A percentile compares a stretch with the other conserved stretches of the same genome.
Evolutionary conservation across 2,888 invertebrate species (phyloP).

Genomic region (Cephalotes varians): DNA sequence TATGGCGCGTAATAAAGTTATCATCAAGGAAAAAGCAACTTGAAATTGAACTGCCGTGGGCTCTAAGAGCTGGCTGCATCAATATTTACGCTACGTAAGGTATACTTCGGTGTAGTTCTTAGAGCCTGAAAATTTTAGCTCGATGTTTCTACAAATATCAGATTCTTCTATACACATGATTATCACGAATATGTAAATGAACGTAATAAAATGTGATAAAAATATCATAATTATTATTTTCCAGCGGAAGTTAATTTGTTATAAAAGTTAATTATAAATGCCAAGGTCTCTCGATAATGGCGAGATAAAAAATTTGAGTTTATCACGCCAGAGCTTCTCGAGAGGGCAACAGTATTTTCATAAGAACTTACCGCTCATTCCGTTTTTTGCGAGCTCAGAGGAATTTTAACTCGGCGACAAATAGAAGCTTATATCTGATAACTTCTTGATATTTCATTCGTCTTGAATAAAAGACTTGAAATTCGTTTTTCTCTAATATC

Average conservation of each 20-base stretch:
- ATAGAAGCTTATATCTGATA: slow-evolving; percentile 20
- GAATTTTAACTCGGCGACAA: slow-evolving; percentile 33
- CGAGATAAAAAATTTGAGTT: slow-evolving; percentile 18
- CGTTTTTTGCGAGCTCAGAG: neutral
- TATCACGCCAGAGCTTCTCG: slow-evolving; percentile 8
- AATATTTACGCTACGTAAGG: slow-evolving; percentile 28
- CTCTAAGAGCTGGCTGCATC: slow-evolving; percentile 14
- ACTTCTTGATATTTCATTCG: slow-evolving; percentile 20
- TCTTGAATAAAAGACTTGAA: slow-evolving; percentile 18
- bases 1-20: slow-evolving; percentile 14
- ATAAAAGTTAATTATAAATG: slow-evolving; percentile 20
- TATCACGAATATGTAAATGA: neutral
- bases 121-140: neutral
- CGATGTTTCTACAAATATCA: slow-evolving; percentile 7
- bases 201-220: slow-evolving; percentile 2
- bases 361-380: slow-evolving; percentile 30
- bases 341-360: slow-evolving; percentile 31
- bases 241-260: neutral
- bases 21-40: slow-evolving; percentile 14
- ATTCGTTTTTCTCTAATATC: slow-evolving; percentile 31
- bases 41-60: slow-evolving; percentile 8
- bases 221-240: neutral
- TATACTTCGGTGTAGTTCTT: slow-evolving; percentile 5
- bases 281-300: slow-evolving; percentile 22
- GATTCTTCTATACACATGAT: neutral